A percentile compares a stretch with the other conserved stretches of the same genome.
phyloP scores from a whole-genome alignment of 2,797 vertebrate genomes.

The Thaleichthys pacificus region DNA sequence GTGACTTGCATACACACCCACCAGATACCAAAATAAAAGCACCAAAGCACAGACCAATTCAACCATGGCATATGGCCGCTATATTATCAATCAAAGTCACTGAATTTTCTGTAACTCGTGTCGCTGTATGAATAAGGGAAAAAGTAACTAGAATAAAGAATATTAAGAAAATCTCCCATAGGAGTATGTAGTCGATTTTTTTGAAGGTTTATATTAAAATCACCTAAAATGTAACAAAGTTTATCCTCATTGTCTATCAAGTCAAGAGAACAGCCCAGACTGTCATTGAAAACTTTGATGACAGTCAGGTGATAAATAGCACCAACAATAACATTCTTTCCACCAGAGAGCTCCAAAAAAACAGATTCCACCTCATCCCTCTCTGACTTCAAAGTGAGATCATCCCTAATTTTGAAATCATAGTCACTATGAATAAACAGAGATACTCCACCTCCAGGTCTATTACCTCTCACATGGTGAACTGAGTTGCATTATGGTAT shows the following conservation, averaged over 20 bases:
- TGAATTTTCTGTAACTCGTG: constrained; percentile 13
- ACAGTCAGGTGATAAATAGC: constrained; percentile 1
- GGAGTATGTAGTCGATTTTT: constrained; percentile 7
- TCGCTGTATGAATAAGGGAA: constrained; percentile 15
- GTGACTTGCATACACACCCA: no score
- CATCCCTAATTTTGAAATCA: no score
- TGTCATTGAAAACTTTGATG: constrained; percentile 7
- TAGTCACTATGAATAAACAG: no score
- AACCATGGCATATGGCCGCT: no score
- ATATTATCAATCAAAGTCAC: constrained; percentile 14
- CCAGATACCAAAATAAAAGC: no score
- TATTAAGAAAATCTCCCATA: background rate
- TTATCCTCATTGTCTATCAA: constrained; percentile 1
- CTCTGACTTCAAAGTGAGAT: background rate
- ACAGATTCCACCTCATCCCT: constrained; percentile 10
- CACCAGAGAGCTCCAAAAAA: constrained; percentile 7
- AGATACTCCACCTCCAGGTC: no score
- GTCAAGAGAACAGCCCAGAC: constrained; percentile 2
- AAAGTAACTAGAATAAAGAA: constrained; percentile 21
- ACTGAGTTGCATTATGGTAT: no score
- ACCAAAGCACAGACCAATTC: no score
- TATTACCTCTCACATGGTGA: no score
- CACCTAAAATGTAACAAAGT: background rate
- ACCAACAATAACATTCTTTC: constrained; percentile 7
- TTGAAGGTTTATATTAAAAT: constrained; percentile 1